A percentile compares a stretch with the other conserved stretches of the same genome.
phyloP scores from a whole-genome alignment of 2,113 vertebrate species.

The Caloenas nicobarica region DNA sequence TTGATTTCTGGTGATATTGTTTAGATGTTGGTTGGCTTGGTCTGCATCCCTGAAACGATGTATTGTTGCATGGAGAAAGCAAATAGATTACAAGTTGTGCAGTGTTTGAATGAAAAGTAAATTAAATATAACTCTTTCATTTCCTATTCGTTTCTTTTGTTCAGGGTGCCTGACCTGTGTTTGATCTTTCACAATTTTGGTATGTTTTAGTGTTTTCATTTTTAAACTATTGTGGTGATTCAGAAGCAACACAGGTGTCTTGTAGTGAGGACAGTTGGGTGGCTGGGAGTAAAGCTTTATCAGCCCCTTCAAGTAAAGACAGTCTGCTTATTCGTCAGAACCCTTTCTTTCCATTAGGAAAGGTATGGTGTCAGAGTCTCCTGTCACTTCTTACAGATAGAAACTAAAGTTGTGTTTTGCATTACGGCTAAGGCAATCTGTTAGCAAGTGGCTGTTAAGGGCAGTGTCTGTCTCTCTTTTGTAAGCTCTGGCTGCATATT shows the following conservation, averaged over 20 bases:
- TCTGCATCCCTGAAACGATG: accelerated
- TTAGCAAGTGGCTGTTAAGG: neutral
- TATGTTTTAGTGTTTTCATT: neutral
- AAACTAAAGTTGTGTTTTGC: neutral
- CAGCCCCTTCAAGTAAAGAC: neutral
- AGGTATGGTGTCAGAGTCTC: neutral
- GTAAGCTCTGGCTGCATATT: neutral
- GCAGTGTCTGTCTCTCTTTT: neutral
- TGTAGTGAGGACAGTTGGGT: neutral
- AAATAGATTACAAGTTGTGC: neutral
- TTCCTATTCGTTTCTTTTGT: neutral
- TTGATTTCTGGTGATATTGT: no score
- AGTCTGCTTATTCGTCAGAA: neutral
- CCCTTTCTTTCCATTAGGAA: neutral
- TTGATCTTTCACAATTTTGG: neutral
- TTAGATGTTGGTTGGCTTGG: neutral
- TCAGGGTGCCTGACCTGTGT: neutral
- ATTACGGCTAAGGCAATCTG: neutral
- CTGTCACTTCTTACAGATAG: neutral
- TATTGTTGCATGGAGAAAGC: neutral
- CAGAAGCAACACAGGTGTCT: neutral
- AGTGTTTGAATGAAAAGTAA: neutral
- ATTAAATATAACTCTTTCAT: neutral
- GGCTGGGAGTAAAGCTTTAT: neutral
- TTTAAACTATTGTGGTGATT: neutral